Percentiles rank a stretch among this genome's conserved stretches.
These are phyloP conservation scores for Tapera naevia DNA, from an alignment of 2,797 vertebrate species.

Conservation along the genomic window DNA sequence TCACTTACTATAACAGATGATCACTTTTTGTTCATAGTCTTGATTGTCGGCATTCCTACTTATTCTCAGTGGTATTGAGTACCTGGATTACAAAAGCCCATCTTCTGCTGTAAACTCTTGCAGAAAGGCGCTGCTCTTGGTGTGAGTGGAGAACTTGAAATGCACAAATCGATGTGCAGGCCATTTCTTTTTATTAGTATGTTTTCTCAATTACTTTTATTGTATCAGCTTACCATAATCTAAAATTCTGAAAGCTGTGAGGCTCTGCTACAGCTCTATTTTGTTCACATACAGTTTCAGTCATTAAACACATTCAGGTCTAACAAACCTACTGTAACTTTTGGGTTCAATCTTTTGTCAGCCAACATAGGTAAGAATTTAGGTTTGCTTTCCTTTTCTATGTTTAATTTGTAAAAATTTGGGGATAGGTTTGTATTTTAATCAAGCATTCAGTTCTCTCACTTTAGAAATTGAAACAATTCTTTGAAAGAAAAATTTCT, in stretches of 20 bases:
- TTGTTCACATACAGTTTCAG: background rate
- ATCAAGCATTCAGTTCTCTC: background rate
- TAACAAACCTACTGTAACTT: background rate
- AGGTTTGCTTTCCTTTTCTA: background rate
- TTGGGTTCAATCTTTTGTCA: background rate
- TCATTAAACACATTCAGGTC: background rate
- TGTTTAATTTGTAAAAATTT: background rate
- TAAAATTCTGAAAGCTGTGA: background rate
- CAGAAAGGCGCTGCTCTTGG: background rate
- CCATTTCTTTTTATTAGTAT: fast-evolving
- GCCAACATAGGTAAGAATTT: background rate
- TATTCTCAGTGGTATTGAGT: fast-evolving
- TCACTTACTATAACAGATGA: background rate
- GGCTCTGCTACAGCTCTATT: background rate
- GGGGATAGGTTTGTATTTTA: background rate
- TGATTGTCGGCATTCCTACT: background rate
- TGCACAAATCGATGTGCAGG: background rate
- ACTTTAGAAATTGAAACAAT: background rate
- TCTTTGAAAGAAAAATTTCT: background rate
- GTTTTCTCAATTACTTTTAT: background rate
- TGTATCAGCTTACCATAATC: background rate
- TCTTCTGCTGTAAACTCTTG: too few species aligned
- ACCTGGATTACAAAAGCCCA: too few species aligned
- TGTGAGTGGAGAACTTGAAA: background rate
- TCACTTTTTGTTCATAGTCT: background rate